Conservation (phyloP, 2,888 invertebrate genomes). For the Apodemia zela region DNA sequence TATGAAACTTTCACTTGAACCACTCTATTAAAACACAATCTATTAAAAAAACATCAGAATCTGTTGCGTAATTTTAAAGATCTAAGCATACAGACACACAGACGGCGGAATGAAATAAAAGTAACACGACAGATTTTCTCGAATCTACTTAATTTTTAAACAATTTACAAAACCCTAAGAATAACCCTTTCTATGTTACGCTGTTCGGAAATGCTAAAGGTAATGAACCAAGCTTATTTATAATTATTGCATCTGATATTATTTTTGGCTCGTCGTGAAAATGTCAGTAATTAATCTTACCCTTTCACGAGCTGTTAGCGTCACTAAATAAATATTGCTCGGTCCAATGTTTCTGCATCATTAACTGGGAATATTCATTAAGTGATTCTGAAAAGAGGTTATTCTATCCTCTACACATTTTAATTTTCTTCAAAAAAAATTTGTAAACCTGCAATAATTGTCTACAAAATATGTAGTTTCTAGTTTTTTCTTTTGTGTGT, state of each 20-base stretch:
- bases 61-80: too few relatives aligned
- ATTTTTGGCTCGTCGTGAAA: conserved; percentile 36
- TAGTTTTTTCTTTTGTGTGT: too few relatives aligned
- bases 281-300: conserved; percentile 72
- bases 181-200: not conserved
- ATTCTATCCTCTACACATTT: not conserved
- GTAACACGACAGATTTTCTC: too few relatives aligned
- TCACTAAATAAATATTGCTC: conserved; percentile 41
- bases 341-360: conserved; percentile 56
- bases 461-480: too few relatives aligned
- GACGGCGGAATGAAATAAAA: too few relatives aligned
- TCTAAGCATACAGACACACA: too few relatives aligned
- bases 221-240: not conserved
- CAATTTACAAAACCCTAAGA: not conserved
- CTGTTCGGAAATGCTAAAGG: conserved; percentile 1
- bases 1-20: too few relatives aligned
- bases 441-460: too few relatives aligned
- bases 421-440: too few relatives aligned
- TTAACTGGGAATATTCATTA: conserved; percentile 45
- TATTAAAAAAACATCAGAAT: too few relatives aligned
- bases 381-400: not conserved
- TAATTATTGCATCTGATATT: conserved; percentile 17
- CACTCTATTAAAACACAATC: too few relatives aligned
- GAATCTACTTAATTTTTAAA: not conserved
- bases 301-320: conserved; percentile 75